phyloP scores from a whole-genome alignment of 2,888 invertebrate species.

The Arctia plantaginis region DNA sequence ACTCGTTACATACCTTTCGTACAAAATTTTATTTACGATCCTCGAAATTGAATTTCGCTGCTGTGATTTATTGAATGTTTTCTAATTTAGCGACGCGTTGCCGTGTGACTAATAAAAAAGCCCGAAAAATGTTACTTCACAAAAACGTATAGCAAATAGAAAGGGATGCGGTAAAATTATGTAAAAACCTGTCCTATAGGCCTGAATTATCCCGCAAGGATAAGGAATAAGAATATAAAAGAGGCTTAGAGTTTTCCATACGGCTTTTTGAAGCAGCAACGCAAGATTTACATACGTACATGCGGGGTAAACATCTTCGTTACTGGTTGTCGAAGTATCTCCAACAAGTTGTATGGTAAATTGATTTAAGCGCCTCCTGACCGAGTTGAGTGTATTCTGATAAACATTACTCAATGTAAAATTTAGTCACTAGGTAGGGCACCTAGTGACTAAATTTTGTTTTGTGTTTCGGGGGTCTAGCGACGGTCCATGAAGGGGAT shows the following conservation, averaged over 20 bases:
- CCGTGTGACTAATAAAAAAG: constrained; percentile 70
- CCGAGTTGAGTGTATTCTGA: constrained; percentile 83
- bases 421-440: too few relatives aligned
- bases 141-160: constrained; percentile 66
- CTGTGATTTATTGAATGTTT: constrained; percentile 80
- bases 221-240: constrained; percentile 85
- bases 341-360: constrained; percentile 83
- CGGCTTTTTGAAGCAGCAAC: constrained; percentile 79
- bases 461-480: constrained; percentile 67
- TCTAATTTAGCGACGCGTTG: constrained; percentile 71
- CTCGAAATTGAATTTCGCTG: constrained; percentile 71
- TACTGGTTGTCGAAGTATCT: constrained; percentile 74
- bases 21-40: constrained; percentile 78
- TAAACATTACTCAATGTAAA: constrained; percentile 83
- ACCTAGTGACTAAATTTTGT: constrained; percentile 78
- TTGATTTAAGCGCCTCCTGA: constrained; percentile 84
- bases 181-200: constrained; percentile 84
- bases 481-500: constrained; percentile 65
- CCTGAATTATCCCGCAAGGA: constrained; percentile 84
- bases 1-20: constrained; percentile 75
- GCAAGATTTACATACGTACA: constrained; percentile 81
- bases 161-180: constrained; percentile 81
- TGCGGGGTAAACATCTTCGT: constrained; percentile 74
- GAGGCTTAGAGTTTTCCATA: constrained; percentile 83
- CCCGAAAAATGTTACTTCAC: constrained; percentile 64